A percentile compares a stretch with the other conserved stretches of the same genome.
Evolutionary conservation across 1,140 invertebrate species (phyloP).

Genomic region (Hycleus cichorii): DNA sequence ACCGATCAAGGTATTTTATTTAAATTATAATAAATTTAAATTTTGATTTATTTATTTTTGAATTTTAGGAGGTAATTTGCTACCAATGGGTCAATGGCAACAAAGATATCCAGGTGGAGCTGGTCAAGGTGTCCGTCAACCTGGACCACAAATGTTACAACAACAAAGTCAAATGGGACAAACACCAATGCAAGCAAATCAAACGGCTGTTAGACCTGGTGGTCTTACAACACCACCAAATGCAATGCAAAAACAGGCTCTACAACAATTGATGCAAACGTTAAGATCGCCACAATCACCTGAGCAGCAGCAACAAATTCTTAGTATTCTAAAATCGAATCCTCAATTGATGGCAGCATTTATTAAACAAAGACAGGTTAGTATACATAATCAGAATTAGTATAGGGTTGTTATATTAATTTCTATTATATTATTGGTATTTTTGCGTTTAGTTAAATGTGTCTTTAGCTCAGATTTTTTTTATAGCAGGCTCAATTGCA

Average conservation of each 20-base stretch:
- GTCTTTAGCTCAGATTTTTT: not conserved
- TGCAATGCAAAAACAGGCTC: conserved; percentile 63
- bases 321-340: conserved; percentile 89
- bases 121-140: conserved; percentile 42
- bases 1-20: conserved; percentile 33
- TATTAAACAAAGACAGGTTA: conserved; percentile 81
- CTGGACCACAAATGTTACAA: conserved; percentile 29
- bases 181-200: conserved; percentile 6
- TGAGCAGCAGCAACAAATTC: conserved; percentile 88
- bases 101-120: conserved; percentile 45
- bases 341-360: conserved; percentile 95
- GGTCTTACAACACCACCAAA: conserved; percentile 1
- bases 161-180: conserved; percentile 24
- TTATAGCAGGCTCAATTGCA: conserved; percentile 34
- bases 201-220: conserved; percentile 17
- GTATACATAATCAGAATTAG: conserved; percentile 1
- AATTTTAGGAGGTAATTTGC: conserved; percentile 40
- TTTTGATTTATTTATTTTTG: not conserved
- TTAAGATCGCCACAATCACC: conserved; percentile 81
- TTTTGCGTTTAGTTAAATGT: not conserved
- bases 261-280: conserved; percentile 85
- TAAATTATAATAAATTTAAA: not conserved
- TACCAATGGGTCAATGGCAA: conserved; percentile 63
- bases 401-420: not conserved
- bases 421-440: too few species aligned